These are phyloP conservation scores for Hirtodrosophila cameraria DNA, from an alignment of 2,888 invertebrate genomes.

Conservation along the genomic window DNA sequence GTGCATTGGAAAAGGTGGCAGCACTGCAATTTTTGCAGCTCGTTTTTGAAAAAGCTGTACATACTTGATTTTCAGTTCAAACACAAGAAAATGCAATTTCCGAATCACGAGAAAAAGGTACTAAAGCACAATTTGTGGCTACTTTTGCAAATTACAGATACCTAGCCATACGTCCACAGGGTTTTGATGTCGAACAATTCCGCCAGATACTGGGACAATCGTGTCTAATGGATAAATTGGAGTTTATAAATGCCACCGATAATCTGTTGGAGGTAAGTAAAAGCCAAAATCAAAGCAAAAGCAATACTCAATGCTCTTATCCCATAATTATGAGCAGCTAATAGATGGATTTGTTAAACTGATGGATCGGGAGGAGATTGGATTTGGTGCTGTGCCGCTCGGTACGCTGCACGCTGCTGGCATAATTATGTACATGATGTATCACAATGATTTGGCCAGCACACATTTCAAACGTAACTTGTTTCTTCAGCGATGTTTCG, in stretches of 20 bases:
- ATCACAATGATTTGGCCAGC: slow-evolving; percentile 29
- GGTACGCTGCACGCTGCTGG: slow-evolving; percentile 55
- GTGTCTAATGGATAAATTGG: slow-evolving; percentile 12
- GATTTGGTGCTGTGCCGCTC: slow-evolving; percentile 51
- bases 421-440: slow-evolving; percentile 57
- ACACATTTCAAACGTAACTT: slow-evolving; percentile 48
- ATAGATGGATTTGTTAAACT: slow-evolving; percentile 44
- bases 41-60: too few species aligned
- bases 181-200: slow-evolving; percentile 53
- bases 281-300: background rate
- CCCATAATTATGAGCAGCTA: slow-evolving; percentile 2
- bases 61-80: too few species aligned
- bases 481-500: slow-evolving; percentile 55
- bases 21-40: too few species aligned
- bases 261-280: slow-evolving; percentile 51
- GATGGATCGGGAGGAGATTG: slow-evolving; percentile 44
- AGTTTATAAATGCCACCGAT: slow-evolving; percentile 43
- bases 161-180: slow-evolving; percentile 51
- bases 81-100: too few species aligned
- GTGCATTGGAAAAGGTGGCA: too few species aligned
- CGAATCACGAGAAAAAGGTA: too few species aligned
- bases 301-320: background rate
- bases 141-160: background rate
- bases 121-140: too few species aligned
- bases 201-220: slow-evolving; percentile 23